These are phyloP conservation scores for Sebastes variabilis DNA, from an alignment of 2,797 vertebrate genomes.

Conservation along the genomic window DNA sequence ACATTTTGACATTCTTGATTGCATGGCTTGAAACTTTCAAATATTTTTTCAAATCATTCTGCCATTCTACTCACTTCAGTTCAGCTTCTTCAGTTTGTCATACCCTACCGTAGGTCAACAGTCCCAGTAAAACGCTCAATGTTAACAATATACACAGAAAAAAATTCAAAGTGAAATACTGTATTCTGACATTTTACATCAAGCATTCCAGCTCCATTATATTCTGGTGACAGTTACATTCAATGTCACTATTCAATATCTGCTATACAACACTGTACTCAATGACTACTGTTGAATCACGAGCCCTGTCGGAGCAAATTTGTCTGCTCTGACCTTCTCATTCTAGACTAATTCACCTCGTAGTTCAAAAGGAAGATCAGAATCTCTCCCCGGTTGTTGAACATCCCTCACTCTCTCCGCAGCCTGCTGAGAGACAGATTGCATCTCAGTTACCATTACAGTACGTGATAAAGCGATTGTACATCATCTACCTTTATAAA, in stretches of 20 bases:
- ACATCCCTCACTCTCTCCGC: slow-evolving; percentile 7
- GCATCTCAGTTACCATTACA: not conserved
- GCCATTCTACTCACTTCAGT: not conserved
- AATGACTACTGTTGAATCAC: not conserved
- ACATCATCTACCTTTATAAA: not conserved
- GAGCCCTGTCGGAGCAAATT: not conserved
- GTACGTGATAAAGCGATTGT: not conserved
- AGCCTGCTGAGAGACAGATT: slow-evolving; percentile 57
- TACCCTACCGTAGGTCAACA: not conserved
- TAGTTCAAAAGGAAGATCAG: slow-evolving; percentile 85
- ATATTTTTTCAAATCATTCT: not conserved
- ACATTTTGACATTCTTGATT: slow-evolving; percentile 1
- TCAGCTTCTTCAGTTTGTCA: not conserved
- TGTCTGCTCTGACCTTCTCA: slow-evolving; percentile 5
- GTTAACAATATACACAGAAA: not conserved
- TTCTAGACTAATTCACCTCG: slow-evolving; percentile 85
- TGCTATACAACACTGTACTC: not conserved
- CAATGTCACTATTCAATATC: not conserved
- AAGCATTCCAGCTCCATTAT: not conserved
- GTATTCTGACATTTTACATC: not conserved
- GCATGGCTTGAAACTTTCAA: not conserved
- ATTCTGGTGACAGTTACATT: not conserved
- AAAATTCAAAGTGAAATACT: not conserved
- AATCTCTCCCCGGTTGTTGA: slow-evolving; percentile 44
- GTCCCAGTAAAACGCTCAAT: not conserved